phyloP scores from a whole-genome alignment of 2,888 invertebrate genomes.

The Agriopis marginaria region DNA sequence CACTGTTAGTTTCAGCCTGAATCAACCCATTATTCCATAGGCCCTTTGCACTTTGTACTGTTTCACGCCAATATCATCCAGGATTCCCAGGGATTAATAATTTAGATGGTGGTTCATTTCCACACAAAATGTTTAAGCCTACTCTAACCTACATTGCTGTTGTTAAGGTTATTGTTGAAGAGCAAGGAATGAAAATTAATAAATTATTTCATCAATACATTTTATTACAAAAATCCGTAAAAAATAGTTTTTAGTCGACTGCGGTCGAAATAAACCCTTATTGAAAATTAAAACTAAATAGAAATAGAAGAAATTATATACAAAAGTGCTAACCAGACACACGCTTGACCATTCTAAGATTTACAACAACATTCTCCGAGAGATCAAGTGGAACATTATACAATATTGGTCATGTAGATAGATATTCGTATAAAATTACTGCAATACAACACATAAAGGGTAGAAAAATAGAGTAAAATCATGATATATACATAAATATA shows the following conservation, averaged over 20 bases:
- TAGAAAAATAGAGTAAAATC: background rate
- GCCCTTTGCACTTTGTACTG: no score
- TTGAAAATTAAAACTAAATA: slow-evolving; percentile 63
- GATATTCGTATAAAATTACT: background rate
- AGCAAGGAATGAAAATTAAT: background rate
- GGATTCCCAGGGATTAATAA: no score
- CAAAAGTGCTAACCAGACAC: slow-evolving; percentile 72
- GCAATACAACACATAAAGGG: background rate
- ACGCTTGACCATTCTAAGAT: slow-evolving; percentile 51
- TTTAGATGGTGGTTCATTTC: no score
- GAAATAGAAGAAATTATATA: slow-evolving; percentile 74
- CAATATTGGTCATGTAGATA: slow-evolving; percentile 18
- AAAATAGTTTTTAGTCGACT: slow-evolving; percentile 82
- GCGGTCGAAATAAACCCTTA: slow-evolving; percentile 79
- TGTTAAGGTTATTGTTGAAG: no score
- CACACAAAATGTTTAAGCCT: no score
- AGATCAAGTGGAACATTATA: slow-evolving; percentile 63
- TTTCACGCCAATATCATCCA: no score
- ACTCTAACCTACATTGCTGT: no score
- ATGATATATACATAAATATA: background rate
- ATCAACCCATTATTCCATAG: no score
- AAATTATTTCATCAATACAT: slow-evolving; percentile 57
- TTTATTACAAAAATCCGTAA: slow-evolving; percentile 69
- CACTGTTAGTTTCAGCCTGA: no score
- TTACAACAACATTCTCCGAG: slow-evolving; percentile 50